These are phyloP conservation scores for Muntiacus muntjak DNA, from an alignment of 2,113 vertebrate species.

Conservation along the genomic window DNA sequence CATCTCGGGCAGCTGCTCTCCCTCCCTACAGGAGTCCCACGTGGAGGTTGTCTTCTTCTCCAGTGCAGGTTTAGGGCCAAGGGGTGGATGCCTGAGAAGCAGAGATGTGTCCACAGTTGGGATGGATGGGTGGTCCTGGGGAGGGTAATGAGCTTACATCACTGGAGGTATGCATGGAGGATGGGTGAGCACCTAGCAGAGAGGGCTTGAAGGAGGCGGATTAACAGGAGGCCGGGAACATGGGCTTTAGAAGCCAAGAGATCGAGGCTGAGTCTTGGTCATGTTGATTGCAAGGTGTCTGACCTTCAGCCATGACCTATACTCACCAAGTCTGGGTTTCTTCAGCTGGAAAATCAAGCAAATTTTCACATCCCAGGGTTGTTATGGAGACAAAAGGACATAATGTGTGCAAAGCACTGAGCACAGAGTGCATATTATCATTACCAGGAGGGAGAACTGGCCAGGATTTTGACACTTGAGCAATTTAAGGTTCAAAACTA, in stretches of 20 bases:
- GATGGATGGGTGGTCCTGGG: background rate
- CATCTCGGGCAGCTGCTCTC: background rate
- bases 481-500: slow-evolving; percentile 32
- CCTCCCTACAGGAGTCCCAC: too few relatives aligned
- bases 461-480: slow-evolving; percentile 22
- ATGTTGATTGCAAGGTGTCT: rapidly evolving
- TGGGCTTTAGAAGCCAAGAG: background rate
- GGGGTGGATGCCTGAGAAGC: background rate
- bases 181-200: background rate
- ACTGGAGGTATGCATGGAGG: background rate
- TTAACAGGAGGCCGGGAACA: background rate
- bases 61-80: background rate
- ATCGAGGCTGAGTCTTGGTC: background rate
- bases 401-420: background rate
- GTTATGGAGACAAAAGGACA: slow-evolving; percentile 45
- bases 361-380: slow-evolving; percentile 21
- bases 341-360: slow-evolving; percentile 36
- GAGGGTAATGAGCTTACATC: background rate
- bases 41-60: background rate
- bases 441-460: background rate
- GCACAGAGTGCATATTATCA: background rate
- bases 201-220: background rate
- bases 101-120: background rate
- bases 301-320: background rate
- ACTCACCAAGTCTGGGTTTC: background rate